These are phyloP conservation scores for Masticophis lateralis DNA, from an alignment of 2,797 vertebrate species.

Conservation along the genomic window DNA sequence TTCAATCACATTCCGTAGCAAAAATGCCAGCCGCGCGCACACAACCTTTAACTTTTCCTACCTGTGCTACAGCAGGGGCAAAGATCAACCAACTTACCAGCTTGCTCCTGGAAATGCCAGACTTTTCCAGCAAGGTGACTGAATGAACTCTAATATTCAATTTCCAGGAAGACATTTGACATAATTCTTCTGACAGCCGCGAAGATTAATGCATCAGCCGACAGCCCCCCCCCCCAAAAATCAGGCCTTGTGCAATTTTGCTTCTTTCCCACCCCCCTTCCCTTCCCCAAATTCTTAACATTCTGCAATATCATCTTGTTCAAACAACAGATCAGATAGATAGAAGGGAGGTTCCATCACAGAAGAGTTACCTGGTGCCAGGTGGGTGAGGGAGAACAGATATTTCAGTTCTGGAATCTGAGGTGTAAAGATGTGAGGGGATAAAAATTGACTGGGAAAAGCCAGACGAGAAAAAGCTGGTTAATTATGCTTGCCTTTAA, in stretches of 20 bases:
- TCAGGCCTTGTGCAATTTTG: slow-evolving; percentile 16
- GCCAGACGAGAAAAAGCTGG: slow-evolving; percentile 22
- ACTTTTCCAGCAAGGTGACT: slow-evolving; percentile 38
- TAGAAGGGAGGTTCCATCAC: slow-evolving; percentile 17
- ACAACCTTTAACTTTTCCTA: not conserved
- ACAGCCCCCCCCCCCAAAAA: not conserved
- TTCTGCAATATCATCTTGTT: slow-evolving; percentile 14
- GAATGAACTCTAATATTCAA: slow-evolving; percentile 39
- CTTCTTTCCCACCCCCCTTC: not conserved
- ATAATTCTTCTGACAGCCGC: slow-evolving; percentile 19
- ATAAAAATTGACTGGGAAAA: not conserved
- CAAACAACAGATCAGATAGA: not conserved
- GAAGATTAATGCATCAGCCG: slow-evolving; percentile 12
- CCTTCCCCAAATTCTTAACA: not conserved
- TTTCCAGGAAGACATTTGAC: slow-evolving; percentile 38
- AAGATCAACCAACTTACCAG: not conserved
- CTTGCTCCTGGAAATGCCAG: slow-evolving; percentile 10
- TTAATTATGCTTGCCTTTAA: not conserved
- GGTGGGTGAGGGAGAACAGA: rapidly evolving
- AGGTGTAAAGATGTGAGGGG: not conserved
- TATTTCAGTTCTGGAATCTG: not conserved
- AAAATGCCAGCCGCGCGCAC: rapidly evolving
- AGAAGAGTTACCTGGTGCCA: not conserved
- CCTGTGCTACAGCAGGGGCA: slow-evolving; percentile 33
- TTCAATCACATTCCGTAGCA: not conserved